phyloP scores from a whole-genome alignment of 1,140 invertebrate genomes.

The Dreissena rostriformis region DNA sequence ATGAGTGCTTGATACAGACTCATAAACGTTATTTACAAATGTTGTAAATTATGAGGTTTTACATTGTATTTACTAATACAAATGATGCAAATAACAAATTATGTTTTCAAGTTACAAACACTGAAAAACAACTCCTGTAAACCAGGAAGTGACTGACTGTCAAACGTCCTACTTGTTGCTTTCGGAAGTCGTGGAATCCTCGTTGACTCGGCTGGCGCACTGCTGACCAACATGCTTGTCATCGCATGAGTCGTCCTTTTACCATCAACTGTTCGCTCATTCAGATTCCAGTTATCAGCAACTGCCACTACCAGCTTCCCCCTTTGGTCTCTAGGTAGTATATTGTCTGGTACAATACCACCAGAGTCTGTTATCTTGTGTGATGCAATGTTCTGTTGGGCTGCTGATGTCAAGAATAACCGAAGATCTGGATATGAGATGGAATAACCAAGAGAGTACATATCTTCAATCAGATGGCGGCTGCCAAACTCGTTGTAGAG shows the following conservation, averaged over 20 bases:
- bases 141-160: conserved; percentile 3
- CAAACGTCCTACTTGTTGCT: background rate
- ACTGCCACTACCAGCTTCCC: conserved; percentile 20
- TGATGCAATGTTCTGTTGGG: background rate
- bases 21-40: too few relatives aligned
- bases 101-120: too few relatives aligned
- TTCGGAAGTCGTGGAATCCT: background rate
- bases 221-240: conserved; percentile 41
- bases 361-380: background rate
- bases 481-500: background rate
- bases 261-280: conserved; percentile 44
- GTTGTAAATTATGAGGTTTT: too few relatives aligned
- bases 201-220: background rate
- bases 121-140: too few relatives aligned
- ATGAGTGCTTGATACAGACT: too few relatives aligned
- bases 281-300: conserved; percentile 34
- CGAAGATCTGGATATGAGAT: conserved; percentile 14
- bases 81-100: too few relatives aligned
- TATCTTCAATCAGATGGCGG: background rate
- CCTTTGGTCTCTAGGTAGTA: conserved; percentile 1
- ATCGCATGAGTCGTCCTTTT: conserved; percentile 49
- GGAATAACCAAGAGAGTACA: conserved; percentile 7
- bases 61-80: too few relatives aligned
- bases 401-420: conserved; percentile 8
- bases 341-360: background rate